Conservation (phyloP, 92 coral and sea anemone species). For the Micromussa lordhowensis region DNA sequence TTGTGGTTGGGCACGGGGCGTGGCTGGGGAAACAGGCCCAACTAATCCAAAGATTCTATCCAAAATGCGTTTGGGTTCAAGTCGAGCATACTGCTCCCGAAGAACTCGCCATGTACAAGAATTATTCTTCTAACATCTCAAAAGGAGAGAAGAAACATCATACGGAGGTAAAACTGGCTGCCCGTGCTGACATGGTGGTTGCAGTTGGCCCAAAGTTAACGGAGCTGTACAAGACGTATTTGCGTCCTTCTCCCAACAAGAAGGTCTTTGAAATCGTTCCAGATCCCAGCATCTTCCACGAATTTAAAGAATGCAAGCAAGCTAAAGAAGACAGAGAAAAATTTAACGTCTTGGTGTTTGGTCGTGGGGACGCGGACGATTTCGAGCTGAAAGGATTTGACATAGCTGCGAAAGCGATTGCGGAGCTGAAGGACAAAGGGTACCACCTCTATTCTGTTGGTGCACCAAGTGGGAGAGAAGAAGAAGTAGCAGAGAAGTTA, state of each 20-base stretch:
- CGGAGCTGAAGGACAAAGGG: slow-evolving; percentile 24
- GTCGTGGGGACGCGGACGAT: slow-evolving; percentile 52
- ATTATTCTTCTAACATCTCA: background rate
- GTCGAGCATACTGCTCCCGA: slow-evolving; percentile 50
- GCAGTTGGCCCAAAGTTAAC: slow-evolving; percentile 44
- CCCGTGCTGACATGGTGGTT: slow-evolving; percentile 34
- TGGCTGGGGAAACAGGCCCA: slow-evolving; percentile 39
- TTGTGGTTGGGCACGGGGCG: slow-evolving; percentile 39
- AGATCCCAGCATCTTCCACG: slow-evolving; percentile 33
- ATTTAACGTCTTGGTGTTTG: slow-evolving; percentile 30
- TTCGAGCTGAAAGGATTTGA: slow-evolving; percentile 48
- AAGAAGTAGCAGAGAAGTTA: slow-evolving; percentile 9
- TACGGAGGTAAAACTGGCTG: slow-evolving; percentile 4
- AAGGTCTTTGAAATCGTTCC: slow-evolving; percentile 26
- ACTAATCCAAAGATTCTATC: background rate
- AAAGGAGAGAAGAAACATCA: slow-evolving; percentile 23
- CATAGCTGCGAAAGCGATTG: slow-evolving; percentile 39
- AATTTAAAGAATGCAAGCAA: slow-evolving; percentile 7
- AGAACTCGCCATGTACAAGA: slow-evolving; percentile 35
- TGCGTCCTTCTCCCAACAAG: slow-evolving; percentile 25
- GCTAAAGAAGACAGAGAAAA: slow-evolving; percentile 21
- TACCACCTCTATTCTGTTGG: slow-evolving; percentile 41
- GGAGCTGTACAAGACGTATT: slow-evolving; percentile 10
- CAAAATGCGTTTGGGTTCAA: slow-evolving; percentile 30
- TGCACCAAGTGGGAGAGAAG: slow-evolving; percentile 12